phyloP scores from a whole-genome alignment of 2,888 invertebrate genomes.

The Theretra japonica region DNA sequence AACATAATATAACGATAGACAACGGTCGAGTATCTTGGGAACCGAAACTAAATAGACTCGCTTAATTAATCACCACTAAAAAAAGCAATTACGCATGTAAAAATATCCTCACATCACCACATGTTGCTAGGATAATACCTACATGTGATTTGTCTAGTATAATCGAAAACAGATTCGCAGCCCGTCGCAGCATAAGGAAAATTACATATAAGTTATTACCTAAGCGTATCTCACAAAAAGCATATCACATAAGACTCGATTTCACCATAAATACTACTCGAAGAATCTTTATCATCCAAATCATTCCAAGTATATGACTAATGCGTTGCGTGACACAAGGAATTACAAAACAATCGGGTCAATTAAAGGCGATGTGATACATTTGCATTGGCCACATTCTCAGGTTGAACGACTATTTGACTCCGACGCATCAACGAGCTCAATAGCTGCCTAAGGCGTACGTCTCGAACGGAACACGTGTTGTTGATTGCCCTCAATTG shows the following conservation, averaged over 20 bases:
- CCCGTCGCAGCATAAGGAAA: neutral
- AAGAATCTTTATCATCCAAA: neutral
- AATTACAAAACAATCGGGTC: slow-evolving; percentile 19
- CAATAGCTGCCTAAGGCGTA: slow-evolving; percentile 73
- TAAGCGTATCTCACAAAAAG: neutral
- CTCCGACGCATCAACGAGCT: slow-evolving; percentile 66
- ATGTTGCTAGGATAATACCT: slow-evolving; percentile 1
- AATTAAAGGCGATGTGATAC: slow-evolving; percentile 20
- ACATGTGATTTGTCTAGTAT: slow-evolving; percentile 5
- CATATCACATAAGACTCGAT: neutral
- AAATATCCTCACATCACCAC: neutral
- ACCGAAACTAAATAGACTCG: slow-evolving; percentile 31
- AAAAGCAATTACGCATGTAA: slow-evolving; percentile 19
- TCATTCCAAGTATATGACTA: slow-evolving; percentile 11
- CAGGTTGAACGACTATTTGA: slow-evolving; percentile 45
- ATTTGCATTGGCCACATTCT: slow-evolving; percentile 24
- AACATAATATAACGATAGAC: slow-evolving; percentile 11
- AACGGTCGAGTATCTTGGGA: slow-evolving; percentile 51
- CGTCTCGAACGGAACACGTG: slow-evolving; percentile 80
- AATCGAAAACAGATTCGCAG: neutral
- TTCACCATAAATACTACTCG: neutral
- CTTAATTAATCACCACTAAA: slow-evolving; percentile 22
- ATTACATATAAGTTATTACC: neutral
- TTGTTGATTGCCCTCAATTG: slow-evolving; percentile 84
- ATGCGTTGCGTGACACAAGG: slow-evolving; percentile 16